phyloP scores from a whole-genome alignment of 2,797 vertebrate genomes.

The Odontamblyopus lacepedii region DNA sequence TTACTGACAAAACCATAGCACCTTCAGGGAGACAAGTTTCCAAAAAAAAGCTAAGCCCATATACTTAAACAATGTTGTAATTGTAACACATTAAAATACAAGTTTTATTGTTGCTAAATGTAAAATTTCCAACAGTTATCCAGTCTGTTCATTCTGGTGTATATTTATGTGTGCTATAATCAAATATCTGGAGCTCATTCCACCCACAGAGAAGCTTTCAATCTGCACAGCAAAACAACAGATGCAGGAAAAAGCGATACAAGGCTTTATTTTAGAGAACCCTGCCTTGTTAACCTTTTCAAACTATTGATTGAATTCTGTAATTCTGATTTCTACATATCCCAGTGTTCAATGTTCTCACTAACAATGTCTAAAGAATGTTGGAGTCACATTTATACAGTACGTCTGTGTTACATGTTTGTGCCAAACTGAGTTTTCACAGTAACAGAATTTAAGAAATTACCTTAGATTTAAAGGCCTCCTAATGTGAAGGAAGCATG shows the following conservation, averaged over 20 bases:
- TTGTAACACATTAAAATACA: not conserved
- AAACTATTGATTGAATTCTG: slow-evolving; percentile 6
- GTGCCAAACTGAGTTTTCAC: not conserved
- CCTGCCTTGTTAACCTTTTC: slow-evolving; percentile 10
- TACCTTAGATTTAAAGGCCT: not conserved
- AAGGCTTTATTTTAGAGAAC: not conserved
- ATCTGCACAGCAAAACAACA: not conserved
- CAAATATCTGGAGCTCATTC: not conserved
- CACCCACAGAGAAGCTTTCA: not conserved
- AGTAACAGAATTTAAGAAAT: not conserved
- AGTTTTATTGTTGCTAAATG: too few species aligned
- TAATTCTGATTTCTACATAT: not conserved
- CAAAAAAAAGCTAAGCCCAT: too few species aligned
- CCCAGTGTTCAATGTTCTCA: not conserved
- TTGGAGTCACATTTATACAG: too few species aligned
- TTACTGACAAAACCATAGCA: too few species aligned
- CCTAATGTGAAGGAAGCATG: not conserved
- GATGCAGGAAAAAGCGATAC: not conserved
- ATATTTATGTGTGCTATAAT: not conserved
- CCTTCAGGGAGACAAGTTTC: too few species aligned
- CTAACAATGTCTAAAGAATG: not conserved
- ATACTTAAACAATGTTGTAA: too few species aligned
- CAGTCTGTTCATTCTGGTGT: not conserved
- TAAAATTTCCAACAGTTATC: too few species aligned
- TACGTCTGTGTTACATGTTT: not conserved